Evolutionary conservation across 1,140 invertebrate species (phyloP).

Genomic region (Pseudomyrmex gracilis): DNA sequence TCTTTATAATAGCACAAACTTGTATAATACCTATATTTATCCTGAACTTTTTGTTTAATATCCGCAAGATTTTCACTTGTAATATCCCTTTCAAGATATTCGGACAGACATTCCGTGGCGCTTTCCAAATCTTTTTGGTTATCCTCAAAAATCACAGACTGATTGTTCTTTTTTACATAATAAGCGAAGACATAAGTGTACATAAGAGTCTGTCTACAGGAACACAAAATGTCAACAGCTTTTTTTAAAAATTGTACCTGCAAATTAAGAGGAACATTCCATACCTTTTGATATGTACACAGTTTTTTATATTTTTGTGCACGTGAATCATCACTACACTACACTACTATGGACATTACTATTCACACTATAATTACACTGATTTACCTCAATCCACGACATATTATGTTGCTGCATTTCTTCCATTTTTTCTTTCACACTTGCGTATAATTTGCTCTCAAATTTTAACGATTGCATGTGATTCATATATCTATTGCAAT

Average conservation of each 20-base stretch:
- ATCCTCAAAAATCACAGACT: constrained; percentile 99
- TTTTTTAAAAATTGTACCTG: constrained; percentile 98
- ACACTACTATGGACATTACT: background rate
- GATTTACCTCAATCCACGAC: constrained; percentile 99
- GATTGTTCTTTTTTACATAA: constrained; percentile 99
- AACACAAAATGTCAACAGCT: constrained; percentile 98
- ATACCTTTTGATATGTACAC: too few species aligned
- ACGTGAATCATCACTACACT: too few species aligned
- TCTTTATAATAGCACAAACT: background rate
- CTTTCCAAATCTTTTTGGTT: constrained; percentile 99
- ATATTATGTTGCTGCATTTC: constrained; percentile 99
- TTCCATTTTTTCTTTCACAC: constrained; percentile 99
- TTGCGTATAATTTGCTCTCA: constrained; percentile 97
- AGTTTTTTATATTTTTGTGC: too few species aligned
- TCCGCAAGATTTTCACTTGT: constrained; percentile 98
- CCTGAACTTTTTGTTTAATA: constrained; percentile 99
- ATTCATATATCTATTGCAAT: constrained; percentile 99
- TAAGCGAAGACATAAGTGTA: constrained; percentile 99
- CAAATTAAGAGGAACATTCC: constrained; percentile 49
- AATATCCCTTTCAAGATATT: constrained; percentile 99
- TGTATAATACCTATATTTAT: constrained; percentile 95
- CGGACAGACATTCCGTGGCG: constrained; percentile 98
- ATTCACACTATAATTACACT: background rate
- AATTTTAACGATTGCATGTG: constrained; percentile 99
- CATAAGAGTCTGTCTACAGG: constrained; percentile 99